Evolutionary conservation across 2,797 vertebrate species (phyloP).

Genomic region (Valencia hispanica): DNA sequence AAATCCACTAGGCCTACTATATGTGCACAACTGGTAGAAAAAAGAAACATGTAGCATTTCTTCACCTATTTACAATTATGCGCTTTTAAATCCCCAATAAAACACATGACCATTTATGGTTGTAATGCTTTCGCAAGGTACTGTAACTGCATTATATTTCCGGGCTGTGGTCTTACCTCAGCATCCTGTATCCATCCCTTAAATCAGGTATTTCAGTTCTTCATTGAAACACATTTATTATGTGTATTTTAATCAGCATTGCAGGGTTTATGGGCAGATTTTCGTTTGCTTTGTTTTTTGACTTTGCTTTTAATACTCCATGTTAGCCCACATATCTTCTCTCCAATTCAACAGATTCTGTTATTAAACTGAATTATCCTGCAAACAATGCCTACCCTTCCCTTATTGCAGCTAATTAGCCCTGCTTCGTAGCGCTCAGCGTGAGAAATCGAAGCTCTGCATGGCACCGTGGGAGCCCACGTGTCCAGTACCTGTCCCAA

Average conservation of each 20-base stretch:
- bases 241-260: not conserved
- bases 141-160: too few species aligned
- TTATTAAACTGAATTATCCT: not conserved
- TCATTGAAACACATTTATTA: not conserved
- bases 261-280: not conserved
- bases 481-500: not conserved
- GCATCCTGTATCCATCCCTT: too few species aligned
- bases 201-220: too few species aligned
- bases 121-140: too few species aligned
- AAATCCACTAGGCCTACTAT: too few species aligned
- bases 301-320: not conserved
- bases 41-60: too few species aligned
- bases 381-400: not conserved
- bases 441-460: not conserved
- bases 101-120: too few species aligned
- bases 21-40: not conserved
- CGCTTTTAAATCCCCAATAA: too few species aligned
- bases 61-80: too few species aligned
- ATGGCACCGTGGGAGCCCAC: not conserved
- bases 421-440: not conserved
- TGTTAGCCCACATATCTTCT: not conserved
- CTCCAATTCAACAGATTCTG: not conserved
- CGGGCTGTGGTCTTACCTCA: too few species aligned
- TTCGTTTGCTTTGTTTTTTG: not conserved
- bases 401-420: too few species aligned